These are phyloP conservation scores for Gavia stellata DNA, from an alignment of 2,113 vertebrate genomes.

Conservation along the genomic window DNA sequence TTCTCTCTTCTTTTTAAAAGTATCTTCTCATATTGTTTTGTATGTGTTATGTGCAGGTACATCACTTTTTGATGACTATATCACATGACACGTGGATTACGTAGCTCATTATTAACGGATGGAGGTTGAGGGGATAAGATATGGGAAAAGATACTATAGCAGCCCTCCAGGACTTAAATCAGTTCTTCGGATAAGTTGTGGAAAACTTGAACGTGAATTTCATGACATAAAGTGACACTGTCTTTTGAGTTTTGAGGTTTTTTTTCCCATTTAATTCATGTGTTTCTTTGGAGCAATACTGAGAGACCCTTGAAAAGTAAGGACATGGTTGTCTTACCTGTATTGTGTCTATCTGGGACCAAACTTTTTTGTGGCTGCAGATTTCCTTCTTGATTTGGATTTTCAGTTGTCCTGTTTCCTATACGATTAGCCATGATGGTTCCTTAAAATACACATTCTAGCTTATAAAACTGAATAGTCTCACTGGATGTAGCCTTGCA, in stretches of 20 bases:
- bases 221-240: not conserved
- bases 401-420: not conserved
- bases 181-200: not conserved
- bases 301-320: not conserved
- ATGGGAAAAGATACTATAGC: not conserved
- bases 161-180: not conserved
- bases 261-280: not conserved
- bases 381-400: not conserved
- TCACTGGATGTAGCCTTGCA: not conserved
- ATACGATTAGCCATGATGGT: fast-evolving
- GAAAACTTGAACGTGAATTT: not conserved
- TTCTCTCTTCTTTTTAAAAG: constrained; percentile 72
- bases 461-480: not conserved
- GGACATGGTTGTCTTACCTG: not conserved
- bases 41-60: constrained; percentile 61
- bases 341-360: not conserved
- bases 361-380: not conserved
- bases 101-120: constrained; percentile 4
- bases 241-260: not conserved
- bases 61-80: constrained; percentile 73
- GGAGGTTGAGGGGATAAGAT: constrained; percentile 1
- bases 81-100: constrained; percentile 60
- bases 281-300: not conserved
- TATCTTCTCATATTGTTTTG: constrained; percentile 71
- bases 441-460: not conserved